A percentile compares a stretch with the other conserved stretches of the same genome.
Conservation (phyloP, 2,888 invertebrate genomes). For the Lasius platythorax region DNA sequence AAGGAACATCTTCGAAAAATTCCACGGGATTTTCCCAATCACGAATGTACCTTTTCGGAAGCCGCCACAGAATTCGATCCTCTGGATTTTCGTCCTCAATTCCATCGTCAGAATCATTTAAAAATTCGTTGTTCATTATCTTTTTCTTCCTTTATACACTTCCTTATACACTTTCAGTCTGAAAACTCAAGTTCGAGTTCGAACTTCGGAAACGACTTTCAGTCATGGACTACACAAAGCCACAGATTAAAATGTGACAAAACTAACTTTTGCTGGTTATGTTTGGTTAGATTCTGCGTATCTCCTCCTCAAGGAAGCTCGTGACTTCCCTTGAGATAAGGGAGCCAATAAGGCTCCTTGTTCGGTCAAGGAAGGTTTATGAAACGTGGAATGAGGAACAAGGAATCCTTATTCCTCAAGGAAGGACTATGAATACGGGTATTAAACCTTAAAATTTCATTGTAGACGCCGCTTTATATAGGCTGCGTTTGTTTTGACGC, state of each 20-base stretch:
- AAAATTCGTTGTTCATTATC: not conserved
- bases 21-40: not conserved
- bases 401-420: too few relatives aligned
- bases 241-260: not conserved
- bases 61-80: not conserved
- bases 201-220: too few relatives aligned
- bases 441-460: too few relatives aligned
- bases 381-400: not conserved
- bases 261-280: not conserved
- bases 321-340: not conserved
- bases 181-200: not conserved
- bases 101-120: too few relatives aligned
- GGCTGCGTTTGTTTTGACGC: too few relatives aligned
- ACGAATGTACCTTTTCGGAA: conserved; percentile 2
- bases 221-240: too few relatives aligned
- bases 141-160: not conserved
- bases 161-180: not conserved
- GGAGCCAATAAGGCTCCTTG: not conserved
- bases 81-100: not conserved
- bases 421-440: too few relatives aligned
- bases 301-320: conserved; percentile 1
- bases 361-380: not conserved
- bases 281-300: not conserved
- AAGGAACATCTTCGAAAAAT: conserved; percentile 14
- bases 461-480: too few relatives aligned